Evolutionary conservation across 2,113 vertebrate species (phyloP), one percentile per base, ranked within the genome.

Genomic region (Pogonocichla stellata): DNA sequence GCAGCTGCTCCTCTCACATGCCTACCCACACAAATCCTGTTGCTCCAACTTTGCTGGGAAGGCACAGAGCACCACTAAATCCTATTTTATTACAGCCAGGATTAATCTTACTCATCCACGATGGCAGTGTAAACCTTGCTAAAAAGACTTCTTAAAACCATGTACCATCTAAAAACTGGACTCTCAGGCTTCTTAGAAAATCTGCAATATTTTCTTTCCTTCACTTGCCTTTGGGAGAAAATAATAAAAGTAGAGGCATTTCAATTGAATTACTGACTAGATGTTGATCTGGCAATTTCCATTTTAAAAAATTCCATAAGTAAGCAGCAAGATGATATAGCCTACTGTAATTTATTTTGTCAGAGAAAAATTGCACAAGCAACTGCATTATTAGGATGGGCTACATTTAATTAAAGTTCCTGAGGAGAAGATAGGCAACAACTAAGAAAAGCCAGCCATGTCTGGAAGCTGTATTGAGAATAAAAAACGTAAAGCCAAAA

Each of bases 1-100:
- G 88, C 87, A 95, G 92, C 74, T 95, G 92, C 31, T 94, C 67
- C 62, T 64, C 66, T 80, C 58, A 51, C 51, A 77, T 80, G 88
- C 81, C 89, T 77, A 66, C 92, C 85, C 93, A 92, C 90, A 80
- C 66, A 95, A 90, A 92, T 95, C 85, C 94, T 94, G 90, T 86
- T 86, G 74, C 71, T 94, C 47, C 54, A 86, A 1, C 67, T 86
- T 88, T 71, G 26, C 54, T 54, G 47, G 70, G 70, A 93, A 92
- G 74, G 50, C 64, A 64, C 16, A 77, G 62, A 75, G 36, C 66
- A 70, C 34, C 79, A 48, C 65, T 90, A 92, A 97, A 90, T 88
- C 36, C 64, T 74, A 19, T 86, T 90, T 96, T 67, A 83, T 47
- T 88, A 66, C 42, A 78, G 34, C 34, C 28, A 60, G 60, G 64